Evolutionary conservation across 2,888 invertebrate species (phyloP).

Genomic region (Heliconius charithonia): DNA sequence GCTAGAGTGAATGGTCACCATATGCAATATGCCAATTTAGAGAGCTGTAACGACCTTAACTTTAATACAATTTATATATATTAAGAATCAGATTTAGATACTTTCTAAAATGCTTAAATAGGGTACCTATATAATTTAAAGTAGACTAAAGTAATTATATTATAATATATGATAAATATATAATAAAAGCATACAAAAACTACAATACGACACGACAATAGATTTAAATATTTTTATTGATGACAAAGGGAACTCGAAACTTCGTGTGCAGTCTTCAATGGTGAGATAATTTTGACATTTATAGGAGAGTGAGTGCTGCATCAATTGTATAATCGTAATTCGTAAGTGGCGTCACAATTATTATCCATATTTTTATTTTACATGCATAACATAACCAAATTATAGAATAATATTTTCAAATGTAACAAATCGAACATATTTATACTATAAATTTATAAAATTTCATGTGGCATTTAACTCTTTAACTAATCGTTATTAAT

Average conservation of each 20-base stretch:
- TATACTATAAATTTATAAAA: background rate
- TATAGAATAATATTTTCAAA: background rate
- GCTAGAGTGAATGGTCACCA: slow-evolving; percentile 11
- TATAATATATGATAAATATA: background rate
- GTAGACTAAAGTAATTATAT: background rate
- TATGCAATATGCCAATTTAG: slow-evolving; percentile 26
- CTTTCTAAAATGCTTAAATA: slow-evolving; percentile 32
- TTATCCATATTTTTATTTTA: background rate
- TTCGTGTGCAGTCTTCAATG: background rate
- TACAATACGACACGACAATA: background rate
- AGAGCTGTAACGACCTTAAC: slow-evolving; percentile 25
- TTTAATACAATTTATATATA: slow-evolving; percentile 18
- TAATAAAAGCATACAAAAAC: background rate
- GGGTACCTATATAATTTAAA: background rate
- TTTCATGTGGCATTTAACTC: background rate
- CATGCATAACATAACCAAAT: background rate
- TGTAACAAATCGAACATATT: background rate
- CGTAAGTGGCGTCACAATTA: background rate
- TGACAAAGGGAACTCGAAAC: slow-evolving; percentile 17
- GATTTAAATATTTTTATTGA: background rate
- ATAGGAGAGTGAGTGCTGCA: background rate
- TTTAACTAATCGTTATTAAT: background rate
- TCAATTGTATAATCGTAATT: background rate
- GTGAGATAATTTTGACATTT: slow-evolving; percentile 5
- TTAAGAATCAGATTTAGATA: background rate